Evolutionary conservation across 2,888 invertebrate genomes (phyloP), one percentile per base, ranked within the genome.

Genomic region (Muschampia plurimacula): DNA sequence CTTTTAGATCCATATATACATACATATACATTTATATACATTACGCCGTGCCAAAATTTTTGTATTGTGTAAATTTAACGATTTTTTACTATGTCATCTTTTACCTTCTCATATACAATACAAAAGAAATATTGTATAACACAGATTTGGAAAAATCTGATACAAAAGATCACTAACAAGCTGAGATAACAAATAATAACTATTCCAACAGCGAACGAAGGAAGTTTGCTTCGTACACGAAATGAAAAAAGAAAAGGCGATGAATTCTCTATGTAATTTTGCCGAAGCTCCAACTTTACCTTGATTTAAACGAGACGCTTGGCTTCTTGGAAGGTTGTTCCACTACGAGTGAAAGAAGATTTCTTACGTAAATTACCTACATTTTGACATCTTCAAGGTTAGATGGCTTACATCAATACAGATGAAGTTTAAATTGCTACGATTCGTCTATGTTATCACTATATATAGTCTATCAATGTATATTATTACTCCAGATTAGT

Each of bases 231-330:
- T 28, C 39, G 52, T 62, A 49, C 52, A 69, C 52, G 39, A 69
- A 69, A 69, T 39, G 60, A 68, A 49, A 69, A 39, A 39, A 52
- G 62, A 49, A 69, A 49, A 46, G 68, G 15, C 68, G 68, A 49
- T 60, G 60, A 68, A 59, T 68, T 68, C 68, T 36, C 62, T 52
- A 52, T 62, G 52, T 49, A 69, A 69, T 69, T 63, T 52, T 41
- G 62, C 32, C 13, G 22, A 39, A 63, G 59, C 12, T 55, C 52
- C 59, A 32, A 62, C 63, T 63, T 69, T 62, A 22, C 62, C 49
- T 63, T 69, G 62, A 63, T 62, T 68, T 49, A 36, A 65, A 65
- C 28, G 65, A 46, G 32, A 15, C 49, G 64, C 15, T 63, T 15
- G n/a, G 49, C 49, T 36, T 49, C 32, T 36, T 12, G 9, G 59